phyloP scores from a whole-genome alignment of 2,888 invertebrate species.

The Rotaria sp. region DNA sequence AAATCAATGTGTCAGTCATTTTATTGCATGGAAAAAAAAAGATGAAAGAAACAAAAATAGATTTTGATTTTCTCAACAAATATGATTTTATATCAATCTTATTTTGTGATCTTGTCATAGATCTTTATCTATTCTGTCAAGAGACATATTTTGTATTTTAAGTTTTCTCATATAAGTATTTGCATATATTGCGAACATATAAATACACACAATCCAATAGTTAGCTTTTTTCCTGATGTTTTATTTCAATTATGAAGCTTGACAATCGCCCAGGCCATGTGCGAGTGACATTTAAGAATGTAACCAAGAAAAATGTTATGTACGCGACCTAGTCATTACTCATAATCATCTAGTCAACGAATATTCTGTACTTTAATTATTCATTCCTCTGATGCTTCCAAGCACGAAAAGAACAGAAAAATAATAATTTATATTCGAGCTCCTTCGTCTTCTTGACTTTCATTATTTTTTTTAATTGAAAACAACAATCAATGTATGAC shows the following conservation, averaged over 20 bases:
- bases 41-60: too few species aligned
- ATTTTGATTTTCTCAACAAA: too few species aligned
- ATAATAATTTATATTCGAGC: background rate
- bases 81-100: too few species aligned
- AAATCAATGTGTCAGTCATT: background rate
- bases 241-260: background rate
- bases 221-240: background rate
- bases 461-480: background rate
- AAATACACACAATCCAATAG: background rate
- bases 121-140: too few species aligned
- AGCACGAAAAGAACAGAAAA: background rate
- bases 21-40: background rate
- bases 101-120: too few species aligned
- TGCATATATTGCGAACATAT: background rate
- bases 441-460: too few species aligned
- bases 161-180: background rate
- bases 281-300: background rate
- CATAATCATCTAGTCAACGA: background rate
- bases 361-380: background rate
- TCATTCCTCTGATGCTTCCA: background rate
- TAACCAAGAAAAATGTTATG: background rate
- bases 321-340: background rate
- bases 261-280: background rate
- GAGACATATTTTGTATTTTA: too few species aligned
- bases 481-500: background rate